Conservation (phyloP, 2,113 vertebrate species). For the Polyodon spathula region DNA sequence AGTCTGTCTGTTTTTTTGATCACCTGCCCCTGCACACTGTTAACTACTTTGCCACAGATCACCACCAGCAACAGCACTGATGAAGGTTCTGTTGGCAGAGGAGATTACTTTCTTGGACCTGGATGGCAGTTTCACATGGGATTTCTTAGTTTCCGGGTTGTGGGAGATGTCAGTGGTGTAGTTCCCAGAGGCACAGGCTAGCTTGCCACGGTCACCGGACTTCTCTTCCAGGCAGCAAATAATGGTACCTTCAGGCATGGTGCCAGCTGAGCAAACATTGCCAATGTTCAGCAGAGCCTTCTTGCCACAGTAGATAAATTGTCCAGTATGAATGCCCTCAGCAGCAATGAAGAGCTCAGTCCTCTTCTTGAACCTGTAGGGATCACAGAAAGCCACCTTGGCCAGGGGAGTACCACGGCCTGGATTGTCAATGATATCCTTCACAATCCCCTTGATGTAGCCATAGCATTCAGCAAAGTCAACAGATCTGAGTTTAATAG, state of each 20-base stretch:
- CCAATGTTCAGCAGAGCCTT: conserved; percentile 97
- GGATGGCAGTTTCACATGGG: conserved; percentile 90
- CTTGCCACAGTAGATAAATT: conserved; percentile 97
- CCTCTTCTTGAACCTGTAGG: conserved; percentile 92
- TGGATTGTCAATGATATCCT: conserved; percentile 96
- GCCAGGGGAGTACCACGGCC: conserved; percentile 92
- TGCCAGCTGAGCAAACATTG: conserved; percentile 89
- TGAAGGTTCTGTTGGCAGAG: conserved; percentile 92
- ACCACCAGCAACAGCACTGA: conserved; percentile 95
- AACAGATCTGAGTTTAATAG: conserved; percentile 82
- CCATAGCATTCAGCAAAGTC: conserved; percentile 95
- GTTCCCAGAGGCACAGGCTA: conserved; percentile 92
- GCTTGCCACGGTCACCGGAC: conserved; percentile 86
- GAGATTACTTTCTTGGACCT: conserved; percentile 96
- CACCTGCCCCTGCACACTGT: too few relatives aligned
- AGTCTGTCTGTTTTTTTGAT: too few relatives aligned
- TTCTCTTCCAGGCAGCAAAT: conserved; percentile 96
- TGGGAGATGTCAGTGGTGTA: conserved; percentile 96
- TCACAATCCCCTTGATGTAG: conserved; percentile 97
- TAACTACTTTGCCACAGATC: too few relatives aligned
- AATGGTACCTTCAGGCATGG: conserved; percentile 95
- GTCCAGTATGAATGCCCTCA: conserved; percentile 92
- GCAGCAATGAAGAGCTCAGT: conserved; percentile 93
- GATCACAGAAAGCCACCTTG: conserved; percentile 89
- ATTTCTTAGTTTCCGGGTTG: conserved; percentile 93